These are phyloP conservation scores for Gadus chalcogrammus DNA, from an alignment of 2,113 vertebrate genomes.

Conservation along the genomic window DNA sequence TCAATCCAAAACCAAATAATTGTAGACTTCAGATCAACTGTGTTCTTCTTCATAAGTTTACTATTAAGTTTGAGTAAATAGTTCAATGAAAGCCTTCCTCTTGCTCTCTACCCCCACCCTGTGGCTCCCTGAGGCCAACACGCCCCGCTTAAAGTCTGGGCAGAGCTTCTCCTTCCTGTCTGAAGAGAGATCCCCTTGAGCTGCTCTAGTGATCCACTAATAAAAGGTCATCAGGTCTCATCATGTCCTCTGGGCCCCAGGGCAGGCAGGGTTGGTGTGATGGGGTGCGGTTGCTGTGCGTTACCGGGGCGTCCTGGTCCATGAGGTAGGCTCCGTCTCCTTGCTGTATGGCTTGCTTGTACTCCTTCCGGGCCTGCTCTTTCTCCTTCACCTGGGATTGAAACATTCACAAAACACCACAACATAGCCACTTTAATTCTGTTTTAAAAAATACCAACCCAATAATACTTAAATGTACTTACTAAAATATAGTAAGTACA, in stretches of 20 bases:
- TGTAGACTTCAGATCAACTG: too few species aligned
- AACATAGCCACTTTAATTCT: too few species aligned
- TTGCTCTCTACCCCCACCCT: too few species aligned
- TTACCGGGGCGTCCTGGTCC: conserved; percentile 84
- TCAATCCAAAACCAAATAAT: too few species aligned
- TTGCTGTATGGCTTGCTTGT: conserved; percentile 73
- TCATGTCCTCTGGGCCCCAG: not conserved
- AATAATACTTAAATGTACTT: too few species aligned
- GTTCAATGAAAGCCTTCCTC: too few species aligned
- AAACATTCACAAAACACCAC: too few species aligned
- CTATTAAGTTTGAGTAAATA: not conserved
- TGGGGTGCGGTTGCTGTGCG: not conserved
- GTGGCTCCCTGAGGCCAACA: too few species aligned
- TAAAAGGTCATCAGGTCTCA: not conserved
- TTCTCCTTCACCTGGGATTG: conserved; percentile 82
- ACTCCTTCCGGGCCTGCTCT: conserved; percentile 75
- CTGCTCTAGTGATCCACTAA: not conserved
- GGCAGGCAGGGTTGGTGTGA: not conserved
- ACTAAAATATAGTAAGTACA: too few species aligned
- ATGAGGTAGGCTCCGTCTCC: conserved; percentile 86
- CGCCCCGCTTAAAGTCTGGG: not conserved
- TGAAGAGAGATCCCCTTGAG: too few species aligned
- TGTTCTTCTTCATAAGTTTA: not conserved
- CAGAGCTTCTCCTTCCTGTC: not conserved
- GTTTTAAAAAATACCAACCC: too few species aligned